Conservation (phyloP, 2,113 vertebrate genomes). For the Aplodontia rufa region DNA sequence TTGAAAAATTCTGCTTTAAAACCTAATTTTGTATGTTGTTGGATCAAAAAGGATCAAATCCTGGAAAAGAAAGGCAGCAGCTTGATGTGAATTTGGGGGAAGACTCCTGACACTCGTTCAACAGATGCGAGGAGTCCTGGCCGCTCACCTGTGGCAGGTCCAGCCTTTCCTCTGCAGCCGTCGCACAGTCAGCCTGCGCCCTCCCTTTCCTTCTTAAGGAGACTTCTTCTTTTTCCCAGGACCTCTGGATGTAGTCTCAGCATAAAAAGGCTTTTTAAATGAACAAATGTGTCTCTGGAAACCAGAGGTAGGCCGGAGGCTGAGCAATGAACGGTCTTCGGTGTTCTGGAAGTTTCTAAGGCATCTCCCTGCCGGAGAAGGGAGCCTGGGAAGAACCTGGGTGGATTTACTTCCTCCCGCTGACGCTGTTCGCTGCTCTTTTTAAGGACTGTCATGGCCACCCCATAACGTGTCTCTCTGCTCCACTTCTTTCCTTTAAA, state of each 20-base stretch:
- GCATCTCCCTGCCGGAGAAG: not conserved
- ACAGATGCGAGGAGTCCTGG: not conserved
- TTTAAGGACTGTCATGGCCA: not conserved
- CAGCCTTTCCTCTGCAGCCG: not conserved
- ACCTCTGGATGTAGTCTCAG: not conserved
- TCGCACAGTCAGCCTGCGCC: not conserved
- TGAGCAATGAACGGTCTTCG: not conserved
- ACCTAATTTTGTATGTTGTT: not conserved
- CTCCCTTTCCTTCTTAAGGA: not conserved
- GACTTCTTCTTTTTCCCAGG: not conserved
- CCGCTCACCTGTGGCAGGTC: not conserved
- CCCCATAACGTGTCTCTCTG: not conserved
- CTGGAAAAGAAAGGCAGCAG: not conserved
- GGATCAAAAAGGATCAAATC: constrained; percentile 3
- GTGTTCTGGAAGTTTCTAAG: constrained; percentile 12
- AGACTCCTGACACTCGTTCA: too few species aligned
- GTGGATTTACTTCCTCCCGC: too few species aligned
- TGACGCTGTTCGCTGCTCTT: not conserved
- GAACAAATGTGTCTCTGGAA: not conserved
- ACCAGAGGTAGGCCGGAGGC: not conserved
- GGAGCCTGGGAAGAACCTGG: too few species aligned
- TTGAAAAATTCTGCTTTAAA: not conserved
- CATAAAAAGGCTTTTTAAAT: not conserved
- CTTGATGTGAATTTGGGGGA: not conserved
- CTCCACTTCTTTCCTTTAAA: not conserved